phyloP scores from a whole-genome alignment of 1,140 invertebrate genomes.

The Theocolax elegans region DNA sequence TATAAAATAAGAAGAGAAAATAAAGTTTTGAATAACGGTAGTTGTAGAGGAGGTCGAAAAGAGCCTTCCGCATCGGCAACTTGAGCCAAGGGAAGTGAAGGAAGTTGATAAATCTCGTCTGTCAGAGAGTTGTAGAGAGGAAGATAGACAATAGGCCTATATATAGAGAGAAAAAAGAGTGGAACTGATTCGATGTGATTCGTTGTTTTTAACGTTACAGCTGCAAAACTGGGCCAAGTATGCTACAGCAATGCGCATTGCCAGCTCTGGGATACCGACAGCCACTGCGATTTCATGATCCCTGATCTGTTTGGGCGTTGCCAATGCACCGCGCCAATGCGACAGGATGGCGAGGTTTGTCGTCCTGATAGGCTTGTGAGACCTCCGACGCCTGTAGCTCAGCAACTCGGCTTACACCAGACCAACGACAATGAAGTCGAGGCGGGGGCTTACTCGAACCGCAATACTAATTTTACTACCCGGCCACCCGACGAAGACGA shows the following conservation, averaged over 20 bases:
- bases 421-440: slow-evolving; percentile 24
- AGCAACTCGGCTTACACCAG: slow-evolving; percentile 33
- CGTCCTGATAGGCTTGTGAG: slow-evolving; percentile 58
- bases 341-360: slow-evolving; percentile 74
- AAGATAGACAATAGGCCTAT: no score
- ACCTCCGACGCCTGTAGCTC: slow-evolving; percentile 42
- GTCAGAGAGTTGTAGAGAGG: no score
- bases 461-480: background rate
- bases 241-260: slow-evolving; percentile 92
- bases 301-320: slow-evolving; percentile 89
- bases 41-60: no score
- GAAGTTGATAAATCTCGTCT: no score
- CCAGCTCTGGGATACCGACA: slow-evolving; percentile 81
- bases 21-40: no score
- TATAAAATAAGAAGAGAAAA: no score
- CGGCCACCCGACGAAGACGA: slow-evolving; percentile 45
- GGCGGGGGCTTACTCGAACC: background rate
- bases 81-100: no score
- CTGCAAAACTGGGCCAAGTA: slow-evolving; percentile 86
- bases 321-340: slow-evolving; percentile 78
- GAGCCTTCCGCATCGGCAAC: no score
- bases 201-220: no score
- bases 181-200: no score
- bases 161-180: no score
- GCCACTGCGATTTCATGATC: slow-evolving; percentile 88